A percentile compares a stretch with the other conserved stretches of the same genome.
Evolutionary conservation across 2,797 vertebrate species (phyloP).

Genomic region (Columba guinea): DNA sequence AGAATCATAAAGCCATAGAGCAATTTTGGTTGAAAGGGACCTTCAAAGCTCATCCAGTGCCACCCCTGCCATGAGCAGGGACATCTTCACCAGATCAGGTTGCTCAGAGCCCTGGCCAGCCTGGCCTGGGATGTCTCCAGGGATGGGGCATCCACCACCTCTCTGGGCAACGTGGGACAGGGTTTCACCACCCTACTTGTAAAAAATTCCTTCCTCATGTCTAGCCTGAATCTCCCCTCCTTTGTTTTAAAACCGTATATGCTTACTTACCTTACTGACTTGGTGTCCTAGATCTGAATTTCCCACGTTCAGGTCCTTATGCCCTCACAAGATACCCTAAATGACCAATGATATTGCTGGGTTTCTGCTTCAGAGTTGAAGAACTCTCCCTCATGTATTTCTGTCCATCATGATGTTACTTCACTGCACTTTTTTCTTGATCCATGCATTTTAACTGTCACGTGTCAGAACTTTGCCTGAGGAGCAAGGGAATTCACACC

Average conservation of each 20-base stretch:
- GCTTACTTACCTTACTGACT: neutral
- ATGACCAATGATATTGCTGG: neutral
- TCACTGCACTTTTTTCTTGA: neutral
- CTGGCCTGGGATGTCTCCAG: no score
- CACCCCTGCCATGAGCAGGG: no score
- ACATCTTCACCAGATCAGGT: no score
- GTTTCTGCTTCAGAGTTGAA: neutral
- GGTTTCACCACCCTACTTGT: no score
- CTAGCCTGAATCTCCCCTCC: no score
- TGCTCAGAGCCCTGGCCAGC: no score
- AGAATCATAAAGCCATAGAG: neutral
- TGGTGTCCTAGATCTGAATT: neutral
- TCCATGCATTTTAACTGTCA: neutral
- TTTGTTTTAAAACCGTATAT: neutral
- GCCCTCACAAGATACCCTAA: neutral
- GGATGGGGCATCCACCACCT: no score
- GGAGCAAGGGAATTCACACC: neutral
- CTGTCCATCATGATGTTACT: neutral
- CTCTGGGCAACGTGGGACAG: no score
- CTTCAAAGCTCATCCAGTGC: no score
- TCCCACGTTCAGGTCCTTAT: neutral
- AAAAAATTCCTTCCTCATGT: no score
- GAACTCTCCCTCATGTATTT: neutral
- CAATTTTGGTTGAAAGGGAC: no score
- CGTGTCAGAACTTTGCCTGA: fast-evolving